A percentile compares a stretch with the other conserved stretches of the same genome.
Evolutionary conservation across 2,888 invertebrate species (phyloP).

Genomic region (Mythimna loreyi): DNA sequence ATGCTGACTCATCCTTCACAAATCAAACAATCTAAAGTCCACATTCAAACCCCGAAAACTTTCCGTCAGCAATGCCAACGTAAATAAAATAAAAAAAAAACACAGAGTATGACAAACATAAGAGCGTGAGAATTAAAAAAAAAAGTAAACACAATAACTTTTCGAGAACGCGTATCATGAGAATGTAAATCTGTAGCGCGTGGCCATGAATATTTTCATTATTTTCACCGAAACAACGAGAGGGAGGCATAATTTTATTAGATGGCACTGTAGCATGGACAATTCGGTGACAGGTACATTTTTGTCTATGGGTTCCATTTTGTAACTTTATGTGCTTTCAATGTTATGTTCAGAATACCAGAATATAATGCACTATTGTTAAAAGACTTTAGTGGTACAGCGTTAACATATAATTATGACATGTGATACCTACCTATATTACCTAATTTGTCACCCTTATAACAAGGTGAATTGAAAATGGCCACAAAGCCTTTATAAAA

Average conservation of each 20-base stretch:
- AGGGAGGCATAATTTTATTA: conserved; percentile 54
- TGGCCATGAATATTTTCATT: conserved; percentile 77
- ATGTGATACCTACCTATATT: too few relatives aligned
- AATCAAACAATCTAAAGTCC: neutral
- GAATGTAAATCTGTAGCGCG: conserved; percentile 73
- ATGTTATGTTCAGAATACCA: neutral
- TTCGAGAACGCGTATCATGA: conserved; percentile 53
- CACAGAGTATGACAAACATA: conserved; percentile 27
- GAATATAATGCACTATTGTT: neutral
- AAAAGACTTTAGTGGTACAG: too few relatives aligned
- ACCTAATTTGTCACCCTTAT: too few relatives aligned
- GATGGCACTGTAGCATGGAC: conserved; percentile 11
- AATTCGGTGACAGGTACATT: neutral
- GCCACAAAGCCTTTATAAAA: too few relatives aligned
- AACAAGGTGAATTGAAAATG: too few relatives aligned
- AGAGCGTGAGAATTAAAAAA: conserved; percentile 45
- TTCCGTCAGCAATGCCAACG: conserved; percentile 2
- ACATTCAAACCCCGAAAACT: conserved; percentile 9
- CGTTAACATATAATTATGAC: neutral
- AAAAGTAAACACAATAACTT: conserved; percentile 65
- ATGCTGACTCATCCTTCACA: neutral
- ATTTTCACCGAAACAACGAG: conserved; percentile 61
- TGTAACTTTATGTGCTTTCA: neutral
- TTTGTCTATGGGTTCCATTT: conserved; percentile 14
- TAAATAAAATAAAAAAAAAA: conserved; percentile 34